Evolutionary conservation across 2,113 vertebrate genomes (phyloP).

Genomic region (Halcyon senegalensis): DNA sequence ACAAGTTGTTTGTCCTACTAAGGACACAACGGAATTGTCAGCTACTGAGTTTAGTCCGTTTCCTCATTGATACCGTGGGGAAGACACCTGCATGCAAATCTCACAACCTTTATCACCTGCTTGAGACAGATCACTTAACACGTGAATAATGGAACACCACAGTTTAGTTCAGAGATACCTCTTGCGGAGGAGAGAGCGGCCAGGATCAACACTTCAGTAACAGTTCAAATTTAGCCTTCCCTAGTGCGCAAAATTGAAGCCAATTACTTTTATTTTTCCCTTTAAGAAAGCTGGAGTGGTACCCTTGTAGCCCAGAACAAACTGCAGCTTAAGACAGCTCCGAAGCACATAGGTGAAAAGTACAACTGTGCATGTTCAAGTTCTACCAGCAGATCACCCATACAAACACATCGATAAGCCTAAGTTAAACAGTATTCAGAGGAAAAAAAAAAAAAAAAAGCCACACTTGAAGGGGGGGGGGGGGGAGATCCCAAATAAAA

Average conservation of each 20-base stretch:
- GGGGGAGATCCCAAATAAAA: neutral
- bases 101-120: neutral
- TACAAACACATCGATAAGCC: neutral
- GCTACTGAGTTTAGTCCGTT: neutral
- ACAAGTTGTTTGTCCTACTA: neutral
- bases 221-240: neutral
- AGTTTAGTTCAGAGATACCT: neutral
- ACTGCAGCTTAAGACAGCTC: neutral
- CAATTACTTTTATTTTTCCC: neutral
- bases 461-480: neutral
- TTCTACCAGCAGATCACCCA: neutral
- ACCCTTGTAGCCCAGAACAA: neutral
- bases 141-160: neutral
- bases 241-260: neutral
- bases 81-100: neutral
- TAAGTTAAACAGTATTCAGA: neutral
- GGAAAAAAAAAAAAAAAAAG: neutral
- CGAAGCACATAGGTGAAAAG: neutral
- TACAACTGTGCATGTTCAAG: neutral
- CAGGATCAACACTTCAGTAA: neutral
- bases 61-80: neutral
- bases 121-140: neutral
- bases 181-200: neutral
- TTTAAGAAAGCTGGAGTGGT: neutral
- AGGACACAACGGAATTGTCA: neutral